A percentile compares a stretch with the other conserved stretches of the same genome.
Conservation (phyloP, 2,113 vertebrate genomes). For the Anarrhichthys ocellatus region DNA sequence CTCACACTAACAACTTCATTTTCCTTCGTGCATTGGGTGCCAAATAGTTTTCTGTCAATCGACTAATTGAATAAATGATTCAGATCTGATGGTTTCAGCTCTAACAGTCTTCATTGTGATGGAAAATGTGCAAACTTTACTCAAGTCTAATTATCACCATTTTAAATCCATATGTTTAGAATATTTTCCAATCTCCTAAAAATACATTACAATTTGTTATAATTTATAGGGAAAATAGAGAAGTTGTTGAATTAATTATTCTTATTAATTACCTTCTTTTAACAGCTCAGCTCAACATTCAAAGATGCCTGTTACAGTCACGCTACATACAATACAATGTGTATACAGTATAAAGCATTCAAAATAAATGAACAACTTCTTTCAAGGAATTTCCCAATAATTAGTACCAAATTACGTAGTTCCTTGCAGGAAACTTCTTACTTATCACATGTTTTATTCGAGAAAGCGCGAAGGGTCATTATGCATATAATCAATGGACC, state of each 20-base stretch:
- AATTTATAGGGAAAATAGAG: background rate
- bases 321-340: background rate
- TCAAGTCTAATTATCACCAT: background rate
- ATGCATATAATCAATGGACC: background rate
- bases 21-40: background rate
- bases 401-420: background rate
- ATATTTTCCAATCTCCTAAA: background rate
- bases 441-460: background rate
- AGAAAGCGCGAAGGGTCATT: background rate
- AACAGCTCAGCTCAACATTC: background rate
- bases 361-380: background rate
- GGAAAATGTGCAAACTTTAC: background rate
- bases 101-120: background rate
- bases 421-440: constrained; percentile 6
- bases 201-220: background rate
- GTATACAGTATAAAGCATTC: background rate
- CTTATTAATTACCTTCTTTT: background rate
- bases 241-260: background rate
- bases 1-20: constrained; percentile 13
- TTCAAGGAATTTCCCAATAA: background rate
- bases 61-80: background rate
- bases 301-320: background rate
- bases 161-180: background rate
- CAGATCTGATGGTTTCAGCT: background rate
- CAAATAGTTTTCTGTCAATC: background rate